Evolutionary conservation across 2,888 invertebrate genomes (phyloP), one percentile per base, ranked within the genome.

Genomic region (Aphodius granarius): DNA sequence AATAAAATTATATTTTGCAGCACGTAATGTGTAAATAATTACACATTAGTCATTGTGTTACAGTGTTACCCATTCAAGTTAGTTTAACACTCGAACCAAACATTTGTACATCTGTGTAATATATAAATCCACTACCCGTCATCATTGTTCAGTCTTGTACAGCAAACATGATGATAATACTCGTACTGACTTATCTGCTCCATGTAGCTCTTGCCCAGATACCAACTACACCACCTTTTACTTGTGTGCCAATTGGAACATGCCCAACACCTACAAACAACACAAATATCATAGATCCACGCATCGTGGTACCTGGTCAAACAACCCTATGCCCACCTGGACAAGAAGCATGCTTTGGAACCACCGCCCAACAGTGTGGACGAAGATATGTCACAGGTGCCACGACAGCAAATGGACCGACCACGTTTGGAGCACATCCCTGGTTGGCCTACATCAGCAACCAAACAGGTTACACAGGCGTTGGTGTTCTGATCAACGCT

Each of bases 401-500:
- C 17, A 81, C 85, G 3, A 85, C 88, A 0, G 83, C 79, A 16
- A 79, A 86, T 22, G 92, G 92, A 0, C 90, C 91, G 85, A 91
- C 82, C 4, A 80, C 82, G 0, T 79, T 78, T 74, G 81, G 81
- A 23, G 73, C 75, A 15, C 43, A 71, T 20, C 77, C 77, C 2
- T 94, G 94, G 94, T 92, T 92, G 88, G 93, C 91, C 73, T 85
- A 81, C 70, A 74, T 86, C n/a, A 79, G 79, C 19, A 85, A 85
- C 76, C 82, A 83, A 72, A 85, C 84, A 9, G 80, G 81, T 76
- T 94, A 92, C 82, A 86, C 94, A 64, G 94, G 94, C 19, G 93
- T 94, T 62, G 94, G 94, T 9, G 93, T 92, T 1, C 87, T 95
- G 2, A 89, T 95, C 66, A 90, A 92, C 81, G 87, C 88, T n/a